Conservation (phyloP, 92 coral and sea anemone genomes). For the Epizoanthus rinbou region DNA sequence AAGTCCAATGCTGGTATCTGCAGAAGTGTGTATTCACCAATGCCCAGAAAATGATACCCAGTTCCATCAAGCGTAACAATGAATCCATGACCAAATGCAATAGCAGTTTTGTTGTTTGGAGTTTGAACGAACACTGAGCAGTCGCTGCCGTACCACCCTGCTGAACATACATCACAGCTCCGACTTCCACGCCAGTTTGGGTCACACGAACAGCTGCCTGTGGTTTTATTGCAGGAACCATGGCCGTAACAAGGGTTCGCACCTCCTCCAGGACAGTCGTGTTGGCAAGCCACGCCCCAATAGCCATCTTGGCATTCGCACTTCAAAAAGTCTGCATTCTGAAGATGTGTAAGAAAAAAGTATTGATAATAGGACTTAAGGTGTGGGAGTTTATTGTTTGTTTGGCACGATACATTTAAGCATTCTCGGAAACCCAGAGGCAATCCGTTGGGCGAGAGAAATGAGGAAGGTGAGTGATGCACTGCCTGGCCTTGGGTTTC, state of each 20-base stretch:
- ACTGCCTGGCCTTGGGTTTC: no score
- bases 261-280: constrained; percentile 72
- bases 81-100: constrained; percentile 54
- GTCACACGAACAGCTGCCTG: constrained; percentile 61
- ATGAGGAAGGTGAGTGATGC: no score
- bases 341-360: not conserved
- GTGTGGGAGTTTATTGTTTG: no score
- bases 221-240: constrained; percentile 62
- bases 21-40: constrained; percentile 57
- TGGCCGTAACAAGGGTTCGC: constrained; percentile 57
- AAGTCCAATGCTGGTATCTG: constrained; percentile 26
- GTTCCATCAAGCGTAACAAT: constrained; percentile 58
- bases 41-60: constrained; percentile 53
- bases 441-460: no score
- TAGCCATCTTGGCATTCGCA: constrained; percentile 67
- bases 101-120: constrained; percentile 45
- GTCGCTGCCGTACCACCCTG: constrained; percentile 66
- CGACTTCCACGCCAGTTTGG: constrained; percentile 69
- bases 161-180: constrained; percentile 55
- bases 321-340: constrained; percentile 37
- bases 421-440: no score
- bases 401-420: no score
- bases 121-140: constrained; percentile 55
- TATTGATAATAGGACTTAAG: no score
- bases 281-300: constrained; percentile 66